Conservation (phyloP, 2,888 invertebrate genomes). For the Leucozona laternaria region DNA sequence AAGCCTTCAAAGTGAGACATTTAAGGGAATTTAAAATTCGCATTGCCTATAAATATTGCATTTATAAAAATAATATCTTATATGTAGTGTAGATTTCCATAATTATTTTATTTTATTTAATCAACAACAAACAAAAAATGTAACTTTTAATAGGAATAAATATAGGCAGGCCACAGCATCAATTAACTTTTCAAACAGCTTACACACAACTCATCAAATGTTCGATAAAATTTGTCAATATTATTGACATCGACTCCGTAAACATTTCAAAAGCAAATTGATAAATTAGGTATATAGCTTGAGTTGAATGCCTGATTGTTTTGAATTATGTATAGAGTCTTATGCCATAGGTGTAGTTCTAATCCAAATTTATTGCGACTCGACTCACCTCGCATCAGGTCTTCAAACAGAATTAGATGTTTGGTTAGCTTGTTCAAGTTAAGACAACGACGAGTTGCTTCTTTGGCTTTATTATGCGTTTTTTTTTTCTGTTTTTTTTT, state of each 20-base stretch:
- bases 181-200: constrained; percentile 10
- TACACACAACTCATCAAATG: constrained; percentile 13
- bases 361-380: constrained; percentile 38
- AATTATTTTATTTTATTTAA: background rate
- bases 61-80: too few relatives aligned
- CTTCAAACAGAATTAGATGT: constrained; percentile 12
- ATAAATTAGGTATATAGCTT: background rate
- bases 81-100: too few relatives aligned
- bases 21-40: too few relatives aligned
- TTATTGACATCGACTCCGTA: constrained; percentile 16
- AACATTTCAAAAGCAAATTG: constrained; percentile 18
- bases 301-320: background rate
- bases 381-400: background rate
- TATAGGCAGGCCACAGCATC: background rate
- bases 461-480: background rate
- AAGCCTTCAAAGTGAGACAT: too few relatives aligned
- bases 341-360: too few relatives aligned
- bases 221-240: constrained; percentile 28
- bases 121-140: background rate
- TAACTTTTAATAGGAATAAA: constrained; percentile 7
- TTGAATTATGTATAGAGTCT: background rate
- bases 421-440: constrained; percentile 26
- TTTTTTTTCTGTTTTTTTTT: background rate
- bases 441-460: too few relatives aligned
- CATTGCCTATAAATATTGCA: background rate